phyloP scores from a whole-genome alignment of 2,113 vertebrate genomes.

The Origma solitaria region DNA sequence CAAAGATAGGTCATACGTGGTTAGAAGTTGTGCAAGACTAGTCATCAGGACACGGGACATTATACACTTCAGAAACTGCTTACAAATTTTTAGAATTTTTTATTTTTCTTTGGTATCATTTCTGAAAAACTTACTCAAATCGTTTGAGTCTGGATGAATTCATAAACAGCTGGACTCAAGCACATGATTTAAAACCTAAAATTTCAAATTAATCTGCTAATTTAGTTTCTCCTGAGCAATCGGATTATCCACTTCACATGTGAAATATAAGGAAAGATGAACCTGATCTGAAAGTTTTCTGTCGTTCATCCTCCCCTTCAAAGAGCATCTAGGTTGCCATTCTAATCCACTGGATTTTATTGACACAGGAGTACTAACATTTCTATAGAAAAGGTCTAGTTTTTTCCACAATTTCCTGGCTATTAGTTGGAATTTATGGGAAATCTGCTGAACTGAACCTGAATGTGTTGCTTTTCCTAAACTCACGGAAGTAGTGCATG shows the following conservation, averaged over 20 bases:
- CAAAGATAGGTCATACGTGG: background rate
- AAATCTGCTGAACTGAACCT: background rate
- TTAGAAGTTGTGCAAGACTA: constrained; percentile 26
- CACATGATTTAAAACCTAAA: background rate
- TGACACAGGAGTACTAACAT: background rate
- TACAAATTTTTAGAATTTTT: background rate
- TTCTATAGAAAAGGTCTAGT: background rate
- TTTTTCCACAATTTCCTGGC: background rate
- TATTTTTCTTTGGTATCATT: background rate
- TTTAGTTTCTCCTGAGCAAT: background rate
- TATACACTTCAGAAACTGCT: background rate
- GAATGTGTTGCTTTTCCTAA: background rate
- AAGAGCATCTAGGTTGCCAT: background rate
- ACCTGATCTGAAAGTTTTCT: background rate
- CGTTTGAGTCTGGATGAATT: background rate
- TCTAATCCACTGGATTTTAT: background rate
- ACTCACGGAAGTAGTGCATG: background rate
- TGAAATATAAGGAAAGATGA: background rate
- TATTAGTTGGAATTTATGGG: background rate
- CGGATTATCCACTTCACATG: background rate
- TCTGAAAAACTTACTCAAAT: background rate
- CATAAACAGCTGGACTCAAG: background rate
- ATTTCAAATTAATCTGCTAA: background rate
- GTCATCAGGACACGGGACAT: background rate
- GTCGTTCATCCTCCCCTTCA: background rate